Percentiles rank a stretch among this genome's conserved stretches.
Conservation (phyloP, 1,140 invertebrate species). For the Diprion similis region DNA sequence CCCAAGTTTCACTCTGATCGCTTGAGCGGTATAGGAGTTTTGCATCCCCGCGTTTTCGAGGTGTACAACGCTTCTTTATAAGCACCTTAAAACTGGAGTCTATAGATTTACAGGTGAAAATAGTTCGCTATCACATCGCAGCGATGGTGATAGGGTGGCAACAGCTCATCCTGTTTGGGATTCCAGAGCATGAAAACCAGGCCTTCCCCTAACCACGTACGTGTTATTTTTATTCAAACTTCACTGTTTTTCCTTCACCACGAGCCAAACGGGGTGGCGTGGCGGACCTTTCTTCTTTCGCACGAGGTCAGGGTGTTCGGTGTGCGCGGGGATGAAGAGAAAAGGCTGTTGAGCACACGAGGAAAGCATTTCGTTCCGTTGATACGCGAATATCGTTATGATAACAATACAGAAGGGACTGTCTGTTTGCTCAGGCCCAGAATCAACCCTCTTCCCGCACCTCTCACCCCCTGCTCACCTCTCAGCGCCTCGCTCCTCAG, state of each 20-base stretch:
- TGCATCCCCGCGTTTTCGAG: too few species aligned
- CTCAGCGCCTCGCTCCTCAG: slow-evolving; percentile 2
- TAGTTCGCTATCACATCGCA: too few species aligned
- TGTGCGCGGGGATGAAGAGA: neutral
- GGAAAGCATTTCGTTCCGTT: neutral
- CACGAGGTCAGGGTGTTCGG: neutral
- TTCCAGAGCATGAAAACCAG: neutral
- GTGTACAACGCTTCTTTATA: too few species aligned
- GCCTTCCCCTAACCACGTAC: neutral
- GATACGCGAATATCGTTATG: slow-evolving; percentile 37
- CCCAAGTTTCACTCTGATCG: too few species aligned
- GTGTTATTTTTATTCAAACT: slow-evolving; percentile 7
- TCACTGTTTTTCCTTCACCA: neutral
- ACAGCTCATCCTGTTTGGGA: too few species aligned
- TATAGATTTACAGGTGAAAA: too few species aligned
- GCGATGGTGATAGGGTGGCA: too few species aligned
- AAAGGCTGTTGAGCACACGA: neutral
- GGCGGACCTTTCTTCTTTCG: neutral
- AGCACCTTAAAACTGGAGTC: too few species aligned
- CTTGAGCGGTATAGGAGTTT: too few species aligned
- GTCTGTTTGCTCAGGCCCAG: slow-evolving; percentile 41
- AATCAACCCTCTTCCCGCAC: slow-evolving; percentile 33
- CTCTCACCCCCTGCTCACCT: neutral
- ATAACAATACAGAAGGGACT: slow-evolving; percentile 40
- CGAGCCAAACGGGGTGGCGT: neutral